phyloP scores from a whole-genome alignment of 1,140 invertebrate species.

The Phthorimaea operculella region DNA sequence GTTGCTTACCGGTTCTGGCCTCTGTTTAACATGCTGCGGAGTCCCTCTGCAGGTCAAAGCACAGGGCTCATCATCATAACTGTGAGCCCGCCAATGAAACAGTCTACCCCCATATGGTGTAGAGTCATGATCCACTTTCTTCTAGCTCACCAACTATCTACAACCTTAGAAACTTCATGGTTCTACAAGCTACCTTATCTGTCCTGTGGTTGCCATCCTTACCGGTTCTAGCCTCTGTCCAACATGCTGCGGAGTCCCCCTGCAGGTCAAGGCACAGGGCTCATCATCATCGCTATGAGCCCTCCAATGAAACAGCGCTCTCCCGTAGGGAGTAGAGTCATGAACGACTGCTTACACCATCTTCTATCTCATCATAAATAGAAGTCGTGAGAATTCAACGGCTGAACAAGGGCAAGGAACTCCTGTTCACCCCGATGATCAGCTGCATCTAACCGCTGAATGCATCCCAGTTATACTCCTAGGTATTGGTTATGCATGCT shows the following conservation, averaged over 20 bases:
- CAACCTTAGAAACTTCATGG: too few species aligned
- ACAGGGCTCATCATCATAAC: slow-evolving; percentile 87
- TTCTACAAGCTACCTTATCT: too few species aligned
- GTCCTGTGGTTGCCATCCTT: slow-evolving; percentile 35
- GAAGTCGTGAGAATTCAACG: too few species aligned
- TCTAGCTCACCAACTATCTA: too few species aligned
- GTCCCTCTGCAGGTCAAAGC: slow-evolving; percentile 81
- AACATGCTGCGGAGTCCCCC: slow-evolving; percentile 67
- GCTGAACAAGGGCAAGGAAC: too few species aligned
- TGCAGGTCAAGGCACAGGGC: slow-evolving; percentile 87
- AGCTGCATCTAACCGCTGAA: too few species aligned
- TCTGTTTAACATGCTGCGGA: slow-evolving; percentile 60
- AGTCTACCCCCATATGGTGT: slow-evolving; percentile 84
- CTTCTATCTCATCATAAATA: too few species aligned
- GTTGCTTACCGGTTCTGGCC: slow-evolving; percentile 46
- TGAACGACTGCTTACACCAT: slow-evolving; percentile 79
- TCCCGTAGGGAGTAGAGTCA: slow-evolving; percentile 84
- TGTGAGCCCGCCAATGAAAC: slow-evolving; percentile 87
- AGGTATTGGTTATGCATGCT: too few species aligned
- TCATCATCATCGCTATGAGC: slow-evolving; percentile 86
- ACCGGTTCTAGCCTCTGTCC: slow-evolving; percentile 53
- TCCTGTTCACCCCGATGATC: too few species aligned
- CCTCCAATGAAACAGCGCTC: slow-evolving; percentile 84
- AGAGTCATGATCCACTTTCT: slow-evolving; percentile 81
- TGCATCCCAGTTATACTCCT: too few species aligned